phyloP scores from a whole-genome alignment of 2,113 vertebrate genomes.

The Haplotaxodon microlepis region DNA sequence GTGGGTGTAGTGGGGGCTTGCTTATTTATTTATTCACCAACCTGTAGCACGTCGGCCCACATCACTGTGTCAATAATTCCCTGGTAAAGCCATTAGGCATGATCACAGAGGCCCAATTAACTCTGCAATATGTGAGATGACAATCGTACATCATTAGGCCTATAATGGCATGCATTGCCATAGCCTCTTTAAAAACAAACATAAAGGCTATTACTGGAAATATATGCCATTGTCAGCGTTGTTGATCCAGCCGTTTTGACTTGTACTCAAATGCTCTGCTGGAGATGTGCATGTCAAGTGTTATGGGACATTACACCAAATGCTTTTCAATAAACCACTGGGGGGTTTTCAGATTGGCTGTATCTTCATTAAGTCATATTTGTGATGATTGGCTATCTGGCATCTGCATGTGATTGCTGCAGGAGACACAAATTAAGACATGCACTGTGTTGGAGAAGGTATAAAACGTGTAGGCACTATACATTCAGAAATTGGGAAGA shows the following conservation, averaged over 20 bases:
- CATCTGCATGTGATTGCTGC: conserved; percentile 1
- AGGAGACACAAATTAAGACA: conserved; percentile 10
- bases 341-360: conserved; percentile 28
- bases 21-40: conserved; percentile 77
- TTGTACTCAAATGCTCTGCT: conserved; percentile 34
- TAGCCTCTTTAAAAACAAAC: conserved; percentile 69
- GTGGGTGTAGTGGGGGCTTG: conserved; percentile 31
- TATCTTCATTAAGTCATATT: conserved; percentile 39
- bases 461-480: neutral
- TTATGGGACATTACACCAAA: conserved; percentile 51
- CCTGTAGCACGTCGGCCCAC: conserved; percentile 70
- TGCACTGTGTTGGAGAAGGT: neutral
- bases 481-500: conserved; percentile 12
- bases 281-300: conserved; percentile 47
- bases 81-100: conserved; percentile 73
- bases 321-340: conserved; percentile 30
- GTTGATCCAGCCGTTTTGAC: conserved; percentile 39
- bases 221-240: conserved; percentile 42
- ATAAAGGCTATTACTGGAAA: conserved; percentile 57
- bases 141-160: conserved; percentile 69
- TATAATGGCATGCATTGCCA: conserved; percentile 62
- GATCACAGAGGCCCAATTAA: conserved; percentile 72
- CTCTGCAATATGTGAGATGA: conserved; percentile 62
- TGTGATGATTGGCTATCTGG: neutral
- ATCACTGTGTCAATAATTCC: conserved; percentile 76